A percentile compares a stretch with the other conserved stretches of the same genome.
These are phyloP conservation scores for Sycophila texana DNA, from an alignment of 2,888 invertebrate species.

Conservation along the genomic window DNA sequence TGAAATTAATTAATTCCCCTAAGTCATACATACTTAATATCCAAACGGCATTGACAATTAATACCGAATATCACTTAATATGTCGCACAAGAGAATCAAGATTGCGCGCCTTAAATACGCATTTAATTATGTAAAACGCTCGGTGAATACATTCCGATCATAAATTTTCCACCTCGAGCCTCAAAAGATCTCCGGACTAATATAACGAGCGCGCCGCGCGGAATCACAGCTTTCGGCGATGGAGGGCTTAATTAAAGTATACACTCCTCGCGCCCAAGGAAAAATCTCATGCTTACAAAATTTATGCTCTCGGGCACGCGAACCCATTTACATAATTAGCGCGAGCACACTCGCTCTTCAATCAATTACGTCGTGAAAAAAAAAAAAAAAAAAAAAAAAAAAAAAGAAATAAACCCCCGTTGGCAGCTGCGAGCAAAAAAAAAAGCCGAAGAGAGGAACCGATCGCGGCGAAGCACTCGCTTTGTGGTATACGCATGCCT, in stretches of 20 bases:
- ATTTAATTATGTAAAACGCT: slow-evolving; percentile 22
- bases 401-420: too few species aligned
- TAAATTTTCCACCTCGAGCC: slow-evolving; percentile 8
- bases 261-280: too few species aligned
- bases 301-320: slow-evolving; percentile 21
- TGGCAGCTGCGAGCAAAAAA: neutral
- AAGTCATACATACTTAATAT: neutral
- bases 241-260: slow-evolving; percentile 38
- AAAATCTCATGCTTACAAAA: slow-evolving; percentile 11
- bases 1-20: too few species aligned
- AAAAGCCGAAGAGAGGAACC: neutral
- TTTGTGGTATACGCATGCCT: neutral
- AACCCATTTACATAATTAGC: slow-evolving; percentile 48
- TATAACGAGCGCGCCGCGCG: slow-evolving; percentile 19
- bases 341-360: slow-evolving; percentile 2
- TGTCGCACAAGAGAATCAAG: neutral
- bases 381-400: neutral
- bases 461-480: neutral
- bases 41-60: neutral
- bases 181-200: neutral
- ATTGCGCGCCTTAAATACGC: neutral
- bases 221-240: slow-evolving; percentile 36
- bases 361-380: slow-evolving; percentile 26
- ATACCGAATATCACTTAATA: neutral
- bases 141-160: slow-evolving; percentile 18